A percentile compares a stretch with the other conserved stretches of the same genome.
These are phyloP conservation scores for Actinostola sp. DNA, from an alignment of 92 coral and sea anemone genomes.

Conservation along the genomic window DNA sequence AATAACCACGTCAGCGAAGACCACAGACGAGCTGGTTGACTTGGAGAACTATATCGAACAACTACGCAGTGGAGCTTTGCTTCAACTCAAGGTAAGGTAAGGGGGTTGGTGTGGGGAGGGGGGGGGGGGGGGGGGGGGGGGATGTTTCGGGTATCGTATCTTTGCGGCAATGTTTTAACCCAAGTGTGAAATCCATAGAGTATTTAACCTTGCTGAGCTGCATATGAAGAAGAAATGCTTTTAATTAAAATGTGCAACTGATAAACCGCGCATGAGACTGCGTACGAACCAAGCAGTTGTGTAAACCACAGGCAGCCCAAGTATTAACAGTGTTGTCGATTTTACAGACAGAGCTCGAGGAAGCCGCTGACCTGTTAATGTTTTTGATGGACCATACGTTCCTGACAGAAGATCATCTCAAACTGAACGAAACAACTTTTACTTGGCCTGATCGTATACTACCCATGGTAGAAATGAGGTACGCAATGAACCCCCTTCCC, in stretches of 20 bases:
- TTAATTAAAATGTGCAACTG: no score
- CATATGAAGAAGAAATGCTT: no score
- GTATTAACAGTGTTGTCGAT: no score
- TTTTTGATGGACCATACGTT: slow-evolving; percentile 94
- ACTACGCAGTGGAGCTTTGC: slow-evolving; percentile 82
- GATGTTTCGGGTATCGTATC: neutral
- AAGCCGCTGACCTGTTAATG: slow-evolving; percentile 91
- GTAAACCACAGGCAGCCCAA: no score
- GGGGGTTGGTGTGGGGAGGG: neutral
- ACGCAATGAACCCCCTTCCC: neutral
- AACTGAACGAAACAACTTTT: slow-evolving; percentile 90
- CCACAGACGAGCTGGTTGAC: slow-evolving; percentile 89
- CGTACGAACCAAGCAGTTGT: no score
- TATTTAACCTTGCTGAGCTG: no score
- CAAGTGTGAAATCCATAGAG: no score
- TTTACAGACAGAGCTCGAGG: slow-evolving; percentile 73
- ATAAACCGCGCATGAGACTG: no score
- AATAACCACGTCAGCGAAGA: slow-evolving; percentile 77
- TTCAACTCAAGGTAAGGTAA: slow-evolving; percentile 77
- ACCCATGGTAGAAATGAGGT: slow-evolving; percentile 84
- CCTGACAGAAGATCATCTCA: slow-evolving; percentile 78
- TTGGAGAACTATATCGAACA: slow-evolving; percentile 86
- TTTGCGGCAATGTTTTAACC: no score
- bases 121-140: neutral
- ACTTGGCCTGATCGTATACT: slow-evolving; percentile 89